These are phyloP conservation scores for Ceraclea dissimilis DNA, from an alignment of 2,888 invertebrate genomes.

Conservation along the genomic window DNA sequence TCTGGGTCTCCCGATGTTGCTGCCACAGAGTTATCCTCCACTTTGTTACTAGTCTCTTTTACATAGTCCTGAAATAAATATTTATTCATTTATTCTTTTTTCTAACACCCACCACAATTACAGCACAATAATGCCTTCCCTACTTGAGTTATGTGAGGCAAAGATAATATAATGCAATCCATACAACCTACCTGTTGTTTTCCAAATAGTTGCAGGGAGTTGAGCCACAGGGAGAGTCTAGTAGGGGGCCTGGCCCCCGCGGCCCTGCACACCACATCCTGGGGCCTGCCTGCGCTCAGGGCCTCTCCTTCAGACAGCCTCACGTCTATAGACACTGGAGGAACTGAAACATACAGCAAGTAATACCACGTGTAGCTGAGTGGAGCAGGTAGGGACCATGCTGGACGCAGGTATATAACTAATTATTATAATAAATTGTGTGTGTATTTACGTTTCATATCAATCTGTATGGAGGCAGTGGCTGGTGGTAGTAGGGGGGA, in stretches of 20 bases:
- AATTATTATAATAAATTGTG: background rate
- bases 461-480: constrained; percentile 57
- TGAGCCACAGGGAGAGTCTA: constrained; percentile 49
- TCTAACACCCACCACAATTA: too few relatives aligned
- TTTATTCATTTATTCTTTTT: too few relatives aligned
- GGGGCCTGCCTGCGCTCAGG: constrained; percentile 47
- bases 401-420: too few relatives aligned
- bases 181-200: constrained; percentile 23
- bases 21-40: background rate
- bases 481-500: constrained; percentile 60
- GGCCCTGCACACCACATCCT: constrained; percentile 49
- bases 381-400: background rate
- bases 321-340: constrained; percentile 18
- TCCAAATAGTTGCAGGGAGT: constrained; percentile 16
- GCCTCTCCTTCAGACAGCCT: constrained; percentile 40
- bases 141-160: too few relatives aligned
- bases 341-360: constrained; percentile 15
- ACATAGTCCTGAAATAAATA: constrained; percentile 8
- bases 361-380: background rate
- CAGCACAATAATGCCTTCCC: too few relatives aligned
- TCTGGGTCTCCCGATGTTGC: too few relatives aligned
- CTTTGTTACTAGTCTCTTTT: background rate
- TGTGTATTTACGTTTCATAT: constrained; percentile 15
- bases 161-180: too few relatives aligned
- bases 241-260: constrained; percentile 53